A percentile compares a stretch with the other conserved stretches of the same genome.
Evolutionary conservation across 1,140 invertebrate genomes (phyloP).

Genomic region (Wiebesia pumilae): DNA sequence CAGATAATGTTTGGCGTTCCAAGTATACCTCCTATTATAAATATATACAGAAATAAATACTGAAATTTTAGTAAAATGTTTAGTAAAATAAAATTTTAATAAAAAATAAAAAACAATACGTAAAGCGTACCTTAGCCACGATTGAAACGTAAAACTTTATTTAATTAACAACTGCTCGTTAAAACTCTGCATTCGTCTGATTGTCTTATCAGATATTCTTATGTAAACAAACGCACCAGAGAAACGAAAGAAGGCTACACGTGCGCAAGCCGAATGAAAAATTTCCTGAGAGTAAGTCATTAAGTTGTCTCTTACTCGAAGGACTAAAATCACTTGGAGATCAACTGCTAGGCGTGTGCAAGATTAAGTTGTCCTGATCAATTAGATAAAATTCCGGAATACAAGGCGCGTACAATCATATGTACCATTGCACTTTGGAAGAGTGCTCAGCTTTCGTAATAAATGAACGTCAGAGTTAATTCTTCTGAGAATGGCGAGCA

Average conservation of each 20-base stretch:
- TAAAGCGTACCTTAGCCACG: not conserved
- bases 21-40: not conserved
- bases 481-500: not conserved
- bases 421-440: not conserved
- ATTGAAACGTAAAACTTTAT: not conserved
- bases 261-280: not conserved
- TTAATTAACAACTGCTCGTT: not conserved
- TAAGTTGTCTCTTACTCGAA: not conserved
- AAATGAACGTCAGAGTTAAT: not conserved
- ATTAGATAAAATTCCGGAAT: not conserved
- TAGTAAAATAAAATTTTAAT: too few relatives aligned
- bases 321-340: not conserved
- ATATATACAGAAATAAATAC: not conserved
- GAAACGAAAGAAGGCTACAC: not conserved
- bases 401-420: not conserved
- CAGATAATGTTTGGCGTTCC: not conserved
- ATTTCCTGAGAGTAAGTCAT: not conserved
- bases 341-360: not conserved
- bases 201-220: not conserved
- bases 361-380: not conserved
- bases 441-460: not conserved
- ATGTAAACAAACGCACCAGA: not conserved
- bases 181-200: not conserved
- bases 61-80: too few relatives aligned
- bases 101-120: too few relatives aligned